These are phyloP conservation scores for Poliocrania exsul DNA, from an alignment of 2,797 vertebrate genomes.

Conservation along the genomic window DNA sequence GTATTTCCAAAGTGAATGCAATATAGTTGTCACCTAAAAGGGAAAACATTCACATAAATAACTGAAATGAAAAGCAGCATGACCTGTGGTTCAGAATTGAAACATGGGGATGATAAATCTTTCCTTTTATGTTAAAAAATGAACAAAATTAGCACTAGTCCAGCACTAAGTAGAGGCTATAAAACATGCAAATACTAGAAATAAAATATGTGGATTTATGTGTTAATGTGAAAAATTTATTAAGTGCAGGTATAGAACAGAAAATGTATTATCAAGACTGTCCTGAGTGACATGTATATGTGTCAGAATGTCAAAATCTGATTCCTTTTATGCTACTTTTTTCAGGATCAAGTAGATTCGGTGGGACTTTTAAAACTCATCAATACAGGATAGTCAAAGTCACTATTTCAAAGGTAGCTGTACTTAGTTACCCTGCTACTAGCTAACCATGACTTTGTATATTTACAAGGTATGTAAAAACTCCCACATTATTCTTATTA, in stretches of 20 bases:
- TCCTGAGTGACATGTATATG: neutral
- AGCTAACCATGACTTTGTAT: neutral
- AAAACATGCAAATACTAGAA: neutral
- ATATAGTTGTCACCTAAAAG: neutral
- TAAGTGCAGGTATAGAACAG: neutral
- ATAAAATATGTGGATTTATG: neutral
- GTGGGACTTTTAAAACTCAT: neutral
- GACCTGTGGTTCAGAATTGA: neutral
- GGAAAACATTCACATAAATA: neutral
- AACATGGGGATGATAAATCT: neutral
- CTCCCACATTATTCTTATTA: neutral
- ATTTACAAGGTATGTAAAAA: neutral
- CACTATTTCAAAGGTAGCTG: neutral
- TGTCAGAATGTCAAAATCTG: neutral
- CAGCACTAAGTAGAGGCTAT: neutral
- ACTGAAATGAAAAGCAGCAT: neutral
- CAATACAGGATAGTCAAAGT: neutral
- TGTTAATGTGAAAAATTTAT: neutral
- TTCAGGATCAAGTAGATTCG: neutral
- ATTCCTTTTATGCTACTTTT: neutral
- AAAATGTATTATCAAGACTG: neutral
- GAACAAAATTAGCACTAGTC: constrained; percentile 13
- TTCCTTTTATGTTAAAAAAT: neutral
- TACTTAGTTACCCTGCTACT: neutral
- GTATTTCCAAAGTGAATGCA: neutral